Conservation (phyloP, 1,140 invertebrate species). For the Antheraea mylitta region DNA sequence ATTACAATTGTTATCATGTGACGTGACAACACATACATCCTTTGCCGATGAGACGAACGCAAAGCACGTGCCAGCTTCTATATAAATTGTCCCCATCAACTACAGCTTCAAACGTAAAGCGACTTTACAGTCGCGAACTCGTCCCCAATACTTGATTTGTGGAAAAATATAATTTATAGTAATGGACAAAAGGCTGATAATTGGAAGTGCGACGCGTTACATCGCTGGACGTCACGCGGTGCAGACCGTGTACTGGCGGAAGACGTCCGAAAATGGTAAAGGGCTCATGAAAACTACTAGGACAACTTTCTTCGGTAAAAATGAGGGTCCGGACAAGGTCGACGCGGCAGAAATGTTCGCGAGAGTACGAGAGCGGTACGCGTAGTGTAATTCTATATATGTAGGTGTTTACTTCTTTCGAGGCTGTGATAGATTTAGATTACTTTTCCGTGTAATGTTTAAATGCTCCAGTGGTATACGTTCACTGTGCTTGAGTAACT, state of each 20-base stretch:
- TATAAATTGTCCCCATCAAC: conserved; percentile 27
- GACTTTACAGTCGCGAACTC: not conserved
- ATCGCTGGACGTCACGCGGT: conserved; percentile 84
- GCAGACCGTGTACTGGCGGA: conserved; percentile 86
- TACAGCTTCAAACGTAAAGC: not conserved
- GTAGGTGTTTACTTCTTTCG: conserved; percentile 6
- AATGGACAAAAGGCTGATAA: conserved; percentile 76
- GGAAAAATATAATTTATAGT: conserved; percentile 21
- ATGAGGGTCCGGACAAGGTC: conserved; percentile 74
- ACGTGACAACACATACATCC: conserved; percentile 24
- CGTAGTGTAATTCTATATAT: conserved; percentile 24
- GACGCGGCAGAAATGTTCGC: conserved; percentile 69
- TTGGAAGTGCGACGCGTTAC: conserved; percentile 83
- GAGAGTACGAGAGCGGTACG: conserved; percentile 65
- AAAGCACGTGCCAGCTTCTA: conserved; percentile 32
- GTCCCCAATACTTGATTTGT: not conserved
- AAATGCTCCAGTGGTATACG: not conserved
- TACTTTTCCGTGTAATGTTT: not conserved
- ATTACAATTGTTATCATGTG: conserved; percentile 1
- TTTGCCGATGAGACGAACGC: conserved; percentile 33
- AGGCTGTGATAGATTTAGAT: conserved; percentile 47
- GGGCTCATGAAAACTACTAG: conserved; percentile 81
- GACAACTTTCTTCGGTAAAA: conserved; percentile 80
- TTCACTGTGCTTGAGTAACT: too few species aligned
- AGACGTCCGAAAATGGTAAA: conserved; percentile 70